Conservation (phyloP, 2,113 vertebrate species). For the Pygoscelis adeliae region DNA sequence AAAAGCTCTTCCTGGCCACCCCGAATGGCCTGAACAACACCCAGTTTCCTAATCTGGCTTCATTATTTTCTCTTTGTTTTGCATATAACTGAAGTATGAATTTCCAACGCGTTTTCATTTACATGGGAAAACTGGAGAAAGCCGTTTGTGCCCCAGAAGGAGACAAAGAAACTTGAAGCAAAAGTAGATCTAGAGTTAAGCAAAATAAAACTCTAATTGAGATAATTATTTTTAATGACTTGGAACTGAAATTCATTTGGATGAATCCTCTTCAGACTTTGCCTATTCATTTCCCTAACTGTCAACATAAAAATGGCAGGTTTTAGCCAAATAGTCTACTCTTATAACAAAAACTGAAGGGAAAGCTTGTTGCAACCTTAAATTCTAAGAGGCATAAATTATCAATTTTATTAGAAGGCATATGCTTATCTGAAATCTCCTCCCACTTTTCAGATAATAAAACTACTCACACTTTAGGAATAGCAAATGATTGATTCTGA, state of each 20-base stretch:
- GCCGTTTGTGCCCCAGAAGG: not conserved
- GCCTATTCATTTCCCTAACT: not conserved
- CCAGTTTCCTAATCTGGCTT: not conserved
- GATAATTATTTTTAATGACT: constrained; percentile 1
- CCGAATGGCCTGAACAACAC: not conserved
- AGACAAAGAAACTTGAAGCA: not conserved
- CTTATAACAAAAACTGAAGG: not conserved
- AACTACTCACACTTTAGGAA: not conserved
- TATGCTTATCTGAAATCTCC: not conserved
- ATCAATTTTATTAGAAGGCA: not conserved
- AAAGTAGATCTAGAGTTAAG: not conserved
- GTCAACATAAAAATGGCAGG: not conserved
- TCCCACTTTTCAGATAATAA: not conserved
- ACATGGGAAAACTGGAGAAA: not conserved
- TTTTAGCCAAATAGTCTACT: not conserved
- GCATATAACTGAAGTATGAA: not conserved
- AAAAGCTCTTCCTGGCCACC: not conserved
- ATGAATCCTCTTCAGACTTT: not conserved
- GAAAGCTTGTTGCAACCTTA: not conserved
- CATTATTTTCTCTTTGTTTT: not conserved
- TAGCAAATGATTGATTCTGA: not conserved
- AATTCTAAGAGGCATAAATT: not conserved
- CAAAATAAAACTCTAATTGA: not conserved
- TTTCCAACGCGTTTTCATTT: not conserved
- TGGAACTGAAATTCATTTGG: not conserved